Evolutionary conservation across 2,113 vertebrate genomes (phyloP).

Genomic region (Salminus brasiliensis): DNA sequence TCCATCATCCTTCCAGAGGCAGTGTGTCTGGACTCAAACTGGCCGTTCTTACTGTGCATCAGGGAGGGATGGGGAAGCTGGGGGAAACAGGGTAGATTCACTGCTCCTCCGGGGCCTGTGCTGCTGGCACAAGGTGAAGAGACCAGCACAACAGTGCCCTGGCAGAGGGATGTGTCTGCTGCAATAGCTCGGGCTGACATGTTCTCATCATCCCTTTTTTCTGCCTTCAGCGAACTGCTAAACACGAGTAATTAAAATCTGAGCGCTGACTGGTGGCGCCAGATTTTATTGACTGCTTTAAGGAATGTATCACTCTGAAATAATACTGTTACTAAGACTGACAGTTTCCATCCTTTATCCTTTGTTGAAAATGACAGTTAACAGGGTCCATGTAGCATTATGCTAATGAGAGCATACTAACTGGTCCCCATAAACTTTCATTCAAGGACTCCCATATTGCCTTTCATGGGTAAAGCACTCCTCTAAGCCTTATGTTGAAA

Average conservation of each 20-base stretch:
- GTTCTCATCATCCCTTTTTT: background rate
- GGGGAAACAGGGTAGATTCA: background rate
- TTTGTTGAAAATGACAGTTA: constrained; percentile 1
- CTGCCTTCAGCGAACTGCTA: constrained; percentile 9
- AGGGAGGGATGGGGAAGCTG: constrained; percentile 6
- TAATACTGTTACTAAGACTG: constrained; percentile 2
- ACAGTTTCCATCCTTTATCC: background rate
- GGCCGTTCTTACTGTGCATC: constrained; percentile 11
- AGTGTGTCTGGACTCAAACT: constrained; percentile 43
- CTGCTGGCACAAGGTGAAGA: constrained; percentile 1
- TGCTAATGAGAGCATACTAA: background rate
- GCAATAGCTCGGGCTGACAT: background rate
- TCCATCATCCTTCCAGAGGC: constrained; percentile 62
- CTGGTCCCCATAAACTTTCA: background rate
- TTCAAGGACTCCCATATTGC: no score
- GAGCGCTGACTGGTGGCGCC: background rate
- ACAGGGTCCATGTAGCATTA: background rate
- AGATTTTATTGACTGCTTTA: constrained; percentile 2
- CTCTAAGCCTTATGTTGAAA: no score
- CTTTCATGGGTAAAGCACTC: no score
- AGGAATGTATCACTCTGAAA: background rate
- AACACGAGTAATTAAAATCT: constrained; percentile 13
- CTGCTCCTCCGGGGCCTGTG: background rate
- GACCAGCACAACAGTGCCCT: background rate
- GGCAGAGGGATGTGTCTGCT: background rate